phyloP scores from a whole-genome alignment of 2,888 invertebrate species.

The Xylota segnis region DNA sequence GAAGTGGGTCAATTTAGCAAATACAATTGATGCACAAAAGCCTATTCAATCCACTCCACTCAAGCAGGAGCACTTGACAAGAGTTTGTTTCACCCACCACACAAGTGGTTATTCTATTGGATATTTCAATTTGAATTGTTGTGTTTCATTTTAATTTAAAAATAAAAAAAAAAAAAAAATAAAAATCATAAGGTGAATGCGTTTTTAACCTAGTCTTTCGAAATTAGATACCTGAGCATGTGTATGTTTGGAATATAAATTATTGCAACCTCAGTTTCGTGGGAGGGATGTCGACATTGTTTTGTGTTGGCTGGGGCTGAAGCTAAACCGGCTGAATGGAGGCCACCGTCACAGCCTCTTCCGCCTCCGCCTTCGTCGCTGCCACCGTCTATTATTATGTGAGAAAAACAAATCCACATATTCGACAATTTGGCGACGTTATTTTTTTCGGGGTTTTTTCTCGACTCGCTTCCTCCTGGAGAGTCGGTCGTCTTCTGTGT shows the following conservation, averaged over 20 bases:
- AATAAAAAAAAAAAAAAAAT: background rate
- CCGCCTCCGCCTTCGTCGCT: constrained; percentile 3
- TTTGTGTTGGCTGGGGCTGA: constrained; percentile 20
- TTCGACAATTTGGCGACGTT: constrained; percentile 59
- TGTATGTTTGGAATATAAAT: constrained; percentile 6
- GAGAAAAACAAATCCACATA: constrained; percentile 52
- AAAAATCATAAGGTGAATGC: constrained; percentile 6
- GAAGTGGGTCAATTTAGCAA: constrained; percentile 69
- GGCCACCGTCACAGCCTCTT: background rate
- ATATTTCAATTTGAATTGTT: constrained; percentile 42
- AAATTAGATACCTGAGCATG: constrained; percentile 14
- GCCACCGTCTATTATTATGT: constrained; percentile 23
- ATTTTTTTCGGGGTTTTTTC: constrained; percentile 21
- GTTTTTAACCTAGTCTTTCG: constrained; percentile 12
- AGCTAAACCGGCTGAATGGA: constrained; percentile 40
- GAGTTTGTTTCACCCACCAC: constrained; percentile 23
- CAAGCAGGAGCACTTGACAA: constrained; percentile 40
- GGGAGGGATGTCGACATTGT: background rate
- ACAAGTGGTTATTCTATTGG: constrained; percentile 42
- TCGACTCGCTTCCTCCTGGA: background rate
- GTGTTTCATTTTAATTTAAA: background rate
- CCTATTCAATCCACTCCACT: constrained; percentile 62
- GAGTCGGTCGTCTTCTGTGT: background rate
- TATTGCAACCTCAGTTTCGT: constrained; percentile 10
- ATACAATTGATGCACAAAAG: constrained; percentile 73